These are phyloP conservation scores for Melanotaenia pygmaea DNA, from an alignment of 2,797 vertebrate genomes.

Conservation along the genomic window DNA sequence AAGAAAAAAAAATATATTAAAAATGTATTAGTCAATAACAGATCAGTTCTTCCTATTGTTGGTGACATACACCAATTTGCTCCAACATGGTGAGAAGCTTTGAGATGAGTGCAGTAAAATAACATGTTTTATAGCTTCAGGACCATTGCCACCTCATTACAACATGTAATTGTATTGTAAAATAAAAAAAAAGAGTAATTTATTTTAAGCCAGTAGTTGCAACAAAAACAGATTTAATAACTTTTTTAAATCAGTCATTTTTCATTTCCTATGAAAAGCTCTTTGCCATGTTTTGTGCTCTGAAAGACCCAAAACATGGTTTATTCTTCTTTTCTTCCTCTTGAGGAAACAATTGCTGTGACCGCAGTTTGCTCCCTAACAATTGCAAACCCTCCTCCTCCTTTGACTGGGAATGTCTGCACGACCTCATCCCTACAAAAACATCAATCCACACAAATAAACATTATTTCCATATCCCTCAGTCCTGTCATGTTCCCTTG, in stretches of 20 bases:
- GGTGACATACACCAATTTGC: background rate
- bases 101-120: background rate
- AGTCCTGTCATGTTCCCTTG: slow-evolving; percentile 79
- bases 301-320: background rate
- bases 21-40: background rate
- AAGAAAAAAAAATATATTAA: background rate
- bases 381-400: background rate
- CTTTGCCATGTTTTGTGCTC: background rate
- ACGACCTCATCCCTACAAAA: slow-evolving; percentile 3
- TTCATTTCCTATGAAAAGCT: background rate
- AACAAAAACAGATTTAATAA: background rate
- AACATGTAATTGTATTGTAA: background rate
- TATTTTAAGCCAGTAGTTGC: too few species aligned
- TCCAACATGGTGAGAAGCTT: background rate
- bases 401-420: background rate
- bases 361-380: background rate
- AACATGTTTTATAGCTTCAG: background rate
- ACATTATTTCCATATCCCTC: slow-evolving; percentile 60
- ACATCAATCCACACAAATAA: background rate
- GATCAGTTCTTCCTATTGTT: background rate
- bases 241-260: background rate
- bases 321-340: background rate
- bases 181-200: background rate
- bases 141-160: background rate
- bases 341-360: background rate